Conservation (phyloP, 2,888 invertebrate genomes). For the Cybosia mesomella region DNA sequence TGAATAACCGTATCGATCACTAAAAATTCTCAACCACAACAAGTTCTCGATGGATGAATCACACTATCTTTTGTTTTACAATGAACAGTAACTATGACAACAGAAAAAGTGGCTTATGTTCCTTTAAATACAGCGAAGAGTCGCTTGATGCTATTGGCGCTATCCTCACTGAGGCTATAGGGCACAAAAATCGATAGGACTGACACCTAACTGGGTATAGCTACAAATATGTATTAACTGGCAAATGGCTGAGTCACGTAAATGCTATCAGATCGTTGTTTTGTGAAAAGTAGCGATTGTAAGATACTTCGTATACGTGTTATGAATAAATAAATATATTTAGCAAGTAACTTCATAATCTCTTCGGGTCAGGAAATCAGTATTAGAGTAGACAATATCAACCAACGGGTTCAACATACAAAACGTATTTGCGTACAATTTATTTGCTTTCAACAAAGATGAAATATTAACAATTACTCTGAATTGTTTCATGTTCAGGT, state of each 20-base stretch:
- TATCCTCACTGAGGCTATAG: slow-evolving; percentile 44
- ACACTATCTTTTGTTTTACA: slow-evolving; percentile 69
- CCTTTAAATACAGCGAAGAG: slow-evolving; percentile 43
- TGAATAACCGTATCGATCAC: slow-evolving; percentile 38
- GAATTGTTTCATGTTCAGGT: neutral
- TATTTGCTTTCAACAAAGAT: neutral
- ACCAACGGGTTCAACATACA: neutral
- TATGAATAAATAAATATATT: slow-evolving; percentile 47
- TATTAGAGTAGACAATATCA: neutral
- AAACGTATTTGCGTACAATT: neutral
- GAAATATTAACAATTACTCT: neutral
- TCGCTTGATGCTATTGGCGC: slow-evolving; percentile 28
- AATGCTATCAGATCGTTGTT: slow-evolving; percentile 53
- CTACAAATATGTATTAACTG: slow-evolving; percentile 43
- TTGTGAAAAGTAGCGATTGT: slow-evolving; percentile 56
- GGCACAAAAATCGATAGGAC: slow-evolving; percentile 66
- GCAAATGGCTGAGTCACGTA: slow-evolving; percentile 55
- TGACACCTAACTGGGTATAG: slow-evolving; percentile 53
- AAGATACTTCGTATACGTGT: slow-evolving; percentile 49
- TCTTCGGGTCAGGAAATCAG: slow-evolving; percentile 17
- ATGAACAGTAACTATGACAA: slow-evolving; percentile 28
- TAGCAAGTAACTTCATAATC: slow-evolving; percentile 35
- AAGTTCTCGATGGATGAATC: slow-evolving; percentile 67
- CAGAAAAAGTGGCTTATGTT: slow-evolving; percentile 33
- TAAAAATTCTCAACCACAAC: slow-evolving; percentile 50